A percentile compares a stretch with the other conserved stretches of the same genome.
phyloP scores from a whole-genome alignment of 2,797 vertebrate genomes.

The Labeo calbasu region DNA sequence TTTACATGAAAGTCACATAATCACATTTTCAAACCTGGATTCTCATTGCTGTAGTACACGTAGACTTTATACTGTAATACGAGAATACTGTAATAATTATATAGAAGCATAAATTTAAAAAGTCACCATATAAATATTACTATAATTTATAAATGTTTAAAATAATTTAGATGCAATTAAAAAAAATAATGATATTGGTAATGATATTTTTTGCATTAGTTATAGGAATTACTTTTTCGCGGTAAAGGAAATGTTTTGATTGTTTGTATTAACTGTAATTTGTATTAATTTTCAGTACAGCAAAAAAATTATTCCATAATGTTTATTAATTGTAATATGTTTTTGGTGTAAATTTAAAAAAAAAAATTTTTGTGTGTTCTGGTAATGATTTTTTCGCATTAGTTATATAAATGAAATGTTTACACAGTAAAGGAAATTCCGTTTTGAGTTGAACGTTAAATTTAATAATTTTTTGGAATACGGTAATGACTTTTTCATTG shows the following conservation, averaged over 20 bases:
- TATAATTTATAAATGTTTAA: background rate
- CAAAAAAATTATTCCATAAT: no score
- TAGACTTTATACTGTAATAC: background rate
- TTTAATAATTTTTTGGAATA: background rate
- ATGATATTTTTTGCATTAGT: background rate
- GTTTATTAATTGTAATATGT: no score
- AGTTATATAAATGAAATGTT: no score
- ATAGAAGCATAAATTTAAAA: background rate
- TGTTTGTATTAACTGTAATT: background rate
- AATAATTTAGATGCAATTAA: no score
- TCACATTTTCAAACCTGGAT: background rate
- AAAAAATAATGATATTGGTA: background rate
- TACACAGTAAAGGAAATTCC: no score
- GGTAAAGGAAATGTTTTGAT: background rate
- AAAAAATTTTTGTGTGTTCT: background rate
- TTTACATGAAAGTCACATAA: background rate
- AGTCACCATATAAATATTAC: no score
- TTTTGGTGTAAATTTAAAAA: background rate
- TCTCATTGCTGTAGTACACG: background rate
- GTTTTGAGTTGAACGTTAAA: no score
- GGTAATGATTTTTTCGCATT: no score
- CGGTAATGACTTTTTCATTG: background rate
- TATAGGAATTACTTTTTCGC: background rate
- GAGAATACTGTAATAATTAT: background rate
- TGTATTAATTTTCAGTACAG: background rate